These are phyloP conservation scores for Drosophila murphyi DNA, from an alignment of 1,140 invertebrate species.

Conservation along the genomic window DNA sequence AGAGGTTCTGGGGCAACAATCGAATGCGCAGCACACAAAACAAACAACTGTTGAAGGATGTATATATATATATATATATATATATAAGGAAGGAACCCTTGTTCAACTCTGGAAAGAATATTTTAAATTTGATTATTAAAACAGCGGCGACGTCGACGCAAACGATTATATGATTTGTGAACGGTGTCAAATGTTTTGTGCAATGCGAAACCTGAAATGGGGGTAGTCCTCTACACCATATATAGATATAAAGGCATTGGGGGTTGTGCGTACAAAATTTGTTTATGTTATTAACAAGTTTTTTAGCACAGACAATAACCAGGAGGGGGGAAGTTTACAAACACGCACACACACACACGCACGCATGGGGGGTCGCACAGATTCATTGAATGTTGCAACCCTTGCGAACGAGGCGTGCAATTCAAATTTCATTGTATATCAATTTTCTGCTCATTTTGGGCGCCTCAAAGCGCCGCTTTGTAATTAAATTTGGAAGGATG, in stretches of 20 bases:
- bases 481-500: slow-evolving; percentile 82
- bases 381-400: slow-evolving; percentile 35
- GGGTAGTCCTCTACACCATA: neutral
- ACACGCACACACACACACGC: neutral
- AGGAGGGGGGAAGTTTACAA: neutral
- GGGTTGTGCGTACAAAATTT: slow-evolving; percentile 66
- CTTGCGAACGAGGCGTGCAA: slow-evolving; percentile 54
- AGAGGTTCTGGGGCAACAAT: slow-evolving; percentile 22
- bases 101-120: slow-evolving; percentile 57
- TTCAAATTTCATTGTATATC: slow-evolving; percentile 84
- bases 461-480: slow-evolving; percentile 71
- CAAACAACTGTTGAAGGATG: slow-evolving; percentile 53
- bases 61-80: neutral
- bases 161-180: slow-evolving; percentile 76
- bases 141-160: slow-evolving; percentile 42
- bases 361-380: neutral
- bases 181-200: slow-evolving; percentile 65
- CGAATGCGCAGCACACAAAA: slow-evolving; percentile 53
- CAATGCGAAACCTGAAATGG: slow-evolving; percentile 31
- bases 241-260: slow-evolving; percentile 22
- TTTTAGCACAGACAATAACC: slow-evolving; percentile 16
- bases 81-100: neutral
- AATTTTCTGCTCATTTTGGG: slow-evolving; percentile 81
- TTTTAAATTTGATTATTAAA: slow-evolving; percentile 81
- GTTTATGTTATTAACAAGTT: slow-evolving; percentile 81